Evolutionary conservation across 2,113 vertebrate genomes (phyloP), one percentile per base, ranked within the genome.

Genomic region (Daboia siamensis): DNA sequence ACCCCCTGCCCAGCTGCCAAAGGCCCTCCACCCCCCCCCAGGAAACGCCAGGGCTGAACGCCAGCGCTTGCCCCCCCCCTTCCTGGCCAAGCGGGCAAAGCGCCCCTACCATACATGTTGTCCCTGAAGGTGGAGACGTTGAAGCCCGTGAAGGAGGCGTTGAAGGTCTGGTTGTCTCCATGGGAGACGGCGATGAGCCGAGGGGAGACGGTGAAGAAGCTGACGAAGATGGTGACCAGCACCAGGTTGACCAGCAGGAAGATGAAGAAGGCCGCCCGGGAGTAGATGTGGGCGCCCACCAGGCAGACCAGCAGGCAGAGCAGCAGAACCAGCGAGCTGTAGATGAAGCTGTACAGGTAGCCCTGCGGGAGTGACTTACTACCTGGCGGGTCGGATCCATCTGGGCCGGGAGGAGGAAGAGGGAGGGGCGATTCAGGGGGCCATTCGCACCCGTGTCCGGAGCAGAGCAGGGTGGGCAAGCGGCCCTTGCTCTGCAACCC

Each of bases 231-330:
- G 3, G 98, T 98, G 94, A 98, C 93, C 94, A 99, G 93, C 13
- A 98, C 98, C 1, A 97, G 91, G 0, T 97, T 98, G 91, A 99
- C 98, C 95, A 99, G 95, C 93, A 99, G 96, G 91, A 99, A 97
- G 88, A 98, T 99, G 94, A 98, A 95, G 92, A 99, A 98, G 94
- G 98, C 98, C 0, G 98, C 98, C 0, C 97, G 97, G 64, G 98
- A 98, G 29, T 99, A 99, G 94, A 99, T 98, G 93, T 98, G 98
- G 1, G 98, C 98, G 0, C 98, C 98, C 87, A 99, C 97, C 5
- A 98, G 97, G 93, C 98, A 99, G 88, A 99, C 97, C 1, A 98
- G 88, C 24, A 99, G 96, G 91, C 98, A 98, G 2, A 99, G 95
- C 88, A 98, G 95, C 23, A 99, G 98, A 89, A 98, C 90, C 0